Conservation (phyloP, 2,797 vertebrate species). For the Falco naumanni region DNA sequence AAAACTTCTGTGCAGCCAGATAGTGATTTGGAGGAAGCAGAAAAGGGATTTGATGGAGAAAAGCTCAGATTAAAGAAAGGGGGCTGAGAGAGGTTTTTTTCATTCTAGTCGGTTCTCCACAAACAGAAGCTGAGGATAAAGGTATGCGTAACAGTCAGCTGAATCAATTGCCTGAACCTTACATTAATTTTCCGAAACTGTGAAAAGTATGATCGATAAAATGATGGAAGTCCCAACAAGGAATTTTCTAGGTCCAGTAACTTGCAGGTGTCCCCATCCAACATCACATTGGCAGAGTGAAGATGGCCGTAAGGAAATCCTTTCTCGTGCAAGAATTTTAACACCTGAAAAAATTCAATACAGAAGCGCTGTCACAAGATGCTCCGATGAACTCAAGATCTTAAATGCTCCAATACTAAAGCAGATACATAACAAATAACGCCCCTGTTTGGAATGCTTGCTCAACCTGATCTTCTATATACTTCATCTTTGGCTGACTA, state of each 20-base stretch:
- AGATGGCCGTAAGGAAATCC: slow-evolving; percentile 92
- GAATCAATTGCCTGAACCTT: slow-evolving; percentile 51
- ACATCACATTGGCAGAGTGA: slow-evolving; percentile 89
- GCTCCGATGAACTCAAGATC: not conserved
- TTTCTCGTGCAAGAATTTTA: slow-evolving; percentile 92
- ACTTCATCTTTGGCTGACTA: not conserved
- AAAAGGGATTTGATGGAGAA: not conserved
- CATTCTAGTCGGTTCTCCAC: not conserved
- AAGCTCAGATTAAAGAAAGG: not conserved
- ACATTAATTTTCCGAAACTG: slow-evolving; percentile 96
- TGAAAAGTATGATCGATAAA: slow-evolving; percentile 86
- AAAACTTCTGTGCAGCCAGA: not conserved
- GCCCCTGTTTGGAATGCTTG: not conserved
- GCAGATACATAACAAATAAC: not conserved
- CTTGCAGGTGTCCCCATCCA: slow-evolving; percentile 90
- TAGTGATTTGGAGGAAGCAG: slow-evolving; percentile 2
- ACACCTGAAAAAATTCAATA: slow-evolving; percentile 76
- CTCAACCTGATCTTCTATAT: not conserved
- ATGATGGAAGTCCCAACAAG: slow-evolving; percentile 90
- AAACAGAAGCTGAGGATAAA: not conserved
- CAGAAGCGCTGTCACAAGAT: not conserved
- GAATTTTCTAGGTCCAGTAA: slow-evolving; percentile 93
- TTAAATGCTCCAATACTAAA: not conserved
- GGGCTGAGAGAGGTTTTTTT: not conserved
- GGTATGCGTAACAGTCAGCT: not conserved